Base-by-base conservation (phyloP, 1,140 invertebrate genomes). In the Oscheius sp. region DNA sequence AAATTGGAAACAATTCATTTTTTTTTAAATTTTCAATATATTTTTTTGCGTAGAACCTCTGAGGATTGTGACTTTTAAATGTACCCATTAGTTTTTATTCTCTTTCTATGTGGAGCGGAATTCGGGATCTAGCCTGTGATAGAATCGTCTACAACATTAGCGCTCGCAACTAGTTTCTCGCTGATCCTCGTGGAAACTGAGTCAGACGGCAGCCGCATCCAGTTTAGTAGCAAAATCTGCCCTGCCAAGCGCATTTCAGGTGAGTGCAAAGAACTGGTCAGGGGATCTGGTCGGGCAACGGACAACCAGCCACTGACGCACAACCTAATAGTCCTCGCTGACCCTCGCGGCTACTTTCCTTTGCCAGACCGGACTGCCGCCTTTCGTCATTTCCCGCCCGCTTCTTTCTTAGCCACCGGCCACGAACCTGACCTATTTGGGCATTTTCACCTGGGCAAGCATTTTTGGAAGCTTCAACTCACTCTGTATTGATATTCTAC, bases 231-330 rank as follows among this genome's bases (percentile, higher is more conserved):
- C 49, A 23, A 55, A 55, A 55, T 55, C 49, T 55, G 49, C 28
- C 15, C 49, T 55, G 49, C 49, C 49, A 55, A 55, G 49, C 49
- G 49, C 49, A 55, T 55, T 55, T 55, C 7, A 55, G 49, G 49
- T 55, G 49, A 55, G 49, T 55, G 49, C 49, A 55, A 55, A 55
- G 49, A 55, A 55, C 49, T 55, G 49, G 49, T 55, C 49, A 55
- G 49, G 15, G 49, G 49, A 55, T 55, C 49, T 55, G 49, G 49
- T 55, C 23, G 49, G 49, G 7, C 49, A 42, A 7, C 38, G 23
- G 15, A 55, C 49, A 55, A 55, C 49, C 49, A 55, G 49, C 49
- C 49, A 26, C 15, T 55, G 49, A 55, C 49, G 49, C 49, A 55
- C 49, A 20, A 55, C 49, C 49, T 55, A 55, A 55, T 55, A 55